Conservation (phyloP, 2,113 vertebrate species). For the Microtus montanus region DNA sequence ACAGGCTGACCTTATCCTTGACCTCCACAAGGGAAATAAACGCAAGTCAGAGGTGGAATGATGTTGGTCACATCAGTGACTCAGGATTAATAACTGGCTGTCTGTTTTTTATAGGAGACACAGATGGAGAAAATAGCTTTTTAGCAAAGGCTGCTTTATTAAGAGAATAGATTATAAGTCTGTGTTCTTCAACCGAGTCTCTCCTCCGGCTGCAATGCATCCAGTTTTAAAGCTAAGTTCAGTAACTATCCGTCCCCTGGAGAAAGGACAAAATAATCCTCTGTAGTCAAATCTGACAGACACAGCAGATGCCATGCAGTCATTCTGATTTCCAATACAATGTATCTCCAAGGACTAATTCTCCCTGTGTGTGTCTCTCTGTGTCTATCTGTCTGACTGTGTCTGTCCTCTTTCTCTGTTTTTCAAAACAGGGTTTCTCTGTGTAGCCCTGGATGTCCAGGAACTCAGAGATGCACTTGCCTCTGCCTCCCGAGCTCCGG, state of each 20-base stretch:
- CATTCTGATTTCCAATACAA: background rate
- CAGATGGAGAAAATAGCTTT: background rate
- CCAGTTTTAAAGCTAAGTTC: background rate
- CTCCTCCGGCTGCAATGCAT: no score
- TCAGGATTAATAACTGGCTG: slow-evolving; percentile 15
- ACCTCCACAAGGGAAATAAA: slow-evolving; percentile 72
- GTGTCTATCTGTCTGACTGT: background rate
- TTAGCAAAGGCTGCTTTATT: slow-evolving; percentile 2
- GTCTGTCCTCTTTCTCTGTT: background rate
- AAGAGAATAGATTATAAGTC: background rate
- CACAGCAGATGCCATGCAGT: background rate
- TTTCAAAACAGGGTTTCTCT: background rate
- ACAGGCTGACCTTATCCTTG: slow-evolving; percentile 70
- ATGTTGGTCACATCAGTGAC: background rate
- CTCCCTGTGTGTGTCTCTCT: background rate
- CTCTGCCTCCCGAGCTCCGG: background rate
- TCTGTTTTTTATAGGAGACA: background rate
- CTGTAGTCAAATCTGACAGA: background rate
- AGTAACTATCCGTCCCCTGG: background rate
- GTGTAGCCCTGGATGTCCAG: background rate
- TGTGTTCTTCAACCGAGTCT: background rate
- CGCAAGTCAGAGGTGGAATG: slow-evolving; percentile 56
- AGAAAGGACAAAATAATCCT: background rate
- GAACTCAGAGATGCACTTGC: background rate
- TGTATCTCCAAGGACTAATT: background rate